Evolutionary conservation across 2,113 vertebrate genomes (phyloP), one percentile per base, ranked within the genome.

Genomic region (Scatophagus argus): DNA sequence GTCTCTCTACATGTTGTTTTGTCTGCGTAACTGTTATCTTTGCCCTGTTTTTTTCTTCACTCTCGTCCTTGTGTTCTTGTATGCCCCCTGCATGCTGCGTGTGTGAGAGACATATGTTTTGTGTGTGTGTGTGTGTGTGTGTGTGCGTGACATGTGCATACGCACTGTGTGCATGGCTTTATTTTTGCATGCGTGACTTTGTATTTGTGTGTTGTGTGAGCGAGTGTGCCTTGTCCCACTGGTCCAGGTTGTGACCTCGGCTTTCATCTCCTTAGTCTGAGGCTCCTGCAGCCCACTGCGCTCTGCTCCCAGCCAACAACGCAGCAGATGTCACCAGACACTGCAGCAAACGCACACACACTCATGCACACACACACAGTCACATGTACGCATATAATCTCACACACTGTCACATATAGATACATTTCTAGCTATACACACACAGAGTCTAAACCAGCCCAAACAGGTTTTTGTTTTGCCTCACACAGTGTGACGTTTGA

Each of bases 211-310:
- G 59, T 78, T 65, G 46, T 56, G 41, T 36, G 70, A 47, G 55
- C 1, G 66, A 46, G 56, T 74, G 59, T 65, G 82, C 86, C 85
- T 89, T 65, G 77, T 91, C 92, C 88, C 91, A 83, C 82, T 65
- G 87, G 86, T 90, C 81, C 87, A 79, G 87, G 87, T 89, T 88
- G 75, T 88, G 90, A 93, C 92, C 91, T 90, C 85, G 16, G 81
- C 92, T 92, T 93, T 93, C 91, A 93, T 93, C 90, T 89, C 83
- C 84, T 86, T 88, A 80, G 88, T 90, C 83, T 85, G 88, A 88
- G 80, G 84, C 84, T 87, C 82, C 75, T 62, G 85, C 77, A 34
- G 82, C 90, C 91, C 23, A 84, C 89, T 83, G 92, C 1, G 91
- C 79, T 46, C 68, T 2, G 65, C 76, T 87, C 83, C 61, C 39